Evolutionary conservation across 2,113 vertebrate species (phyloP), one percentile per base, ranked within the genome.

Genomic region (Centrocercus urophasianus): DNA sequence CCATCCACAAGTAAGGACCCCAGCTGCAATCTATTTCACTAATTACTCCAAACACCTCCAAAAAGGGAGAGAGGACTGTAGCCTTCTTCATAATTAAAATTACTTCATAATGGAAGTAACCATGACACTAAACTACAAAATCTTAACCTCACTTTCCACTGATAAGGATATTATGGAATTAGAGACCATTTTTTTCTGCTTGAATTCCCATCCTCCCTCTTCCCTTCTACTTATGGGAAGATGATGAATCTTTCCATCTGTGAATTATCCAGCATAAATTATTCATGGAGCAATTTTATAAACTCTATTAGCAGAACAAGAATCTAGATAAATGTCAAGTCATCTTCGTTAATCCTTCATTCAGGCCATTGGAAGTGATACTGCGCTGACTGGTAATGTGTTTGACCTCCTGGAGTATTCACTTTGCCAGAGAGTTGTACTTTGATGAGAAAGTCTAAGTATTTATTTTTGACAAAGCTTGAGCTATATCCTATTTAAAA

Each of bases 311-410:
- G 90, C 69, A 72, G 88, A 89, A 87, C 86, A 96, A 21, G 59
- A 90, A 94, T 91, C 82, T 83, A 97, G 96, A 94, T 96, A 97
- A 96, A 97, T 97, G 96, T 96, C 97, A 96, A 95, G 86, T 63
- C 92, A 80, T 95, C 93, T 94, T 93, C 25, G 20, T 76, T 95
- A 95, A 93, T 96, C 93, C 93, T 78, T 88, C 92, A 86, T 93
- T 84, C 90, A 57, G 93, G 80, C 84, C 60, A 36, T 47, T 92
- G 90, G 61, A 91, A 95, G 82, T 65, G 64, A 93, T 92, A 83
- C 64, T 77, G 79, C 40, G 0, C 67, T 60, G 72, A 92, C 47
- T 65, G 71, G 86, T 94, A 93, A 93, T 84, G 63, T 14, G 4
- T 95, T 93, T 96, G 96, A 95, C 92, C 92, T 95, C 76, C 56